Conservation (phyloP, 2,797 vertebrate species). For the Pteronotus mesoamericanus region DNA sequence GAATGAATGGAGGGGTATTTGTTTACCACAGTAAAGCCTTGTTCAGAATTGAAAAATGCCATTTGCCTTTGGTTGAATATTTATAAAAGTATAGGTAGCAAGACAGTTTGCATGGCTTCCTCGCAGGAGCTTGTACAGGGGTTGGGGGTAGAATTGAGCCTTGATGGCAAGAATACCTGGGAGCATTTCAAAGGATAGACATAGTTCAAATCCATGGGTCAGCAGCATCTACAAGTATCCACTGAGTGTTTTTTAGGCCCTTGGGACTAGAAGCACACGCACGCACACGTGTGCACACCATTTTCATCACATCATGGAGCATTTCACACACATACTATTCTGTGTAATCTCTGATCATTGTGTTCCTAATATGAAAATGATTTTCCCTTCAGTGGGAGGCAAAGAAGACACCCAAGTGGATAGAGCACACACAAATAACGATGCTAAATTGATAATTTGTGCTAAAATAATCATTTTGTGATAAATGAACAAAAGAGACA, state of each 20-base stretch:
- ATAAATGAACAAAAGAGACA: background rate
- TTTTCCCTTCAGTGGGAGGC: background rate
- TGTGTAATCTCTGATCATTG: background rate
- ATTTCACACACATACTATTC: background rate
- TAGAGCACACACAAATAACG: background rate
- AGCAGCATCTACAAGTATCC: background rate
- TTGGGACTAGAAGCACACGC: background rate
- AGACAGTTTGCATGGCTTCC: background rate
- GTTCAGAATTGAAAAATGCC: conserved; percentile 39
- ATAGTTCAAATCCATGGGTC: background rate
- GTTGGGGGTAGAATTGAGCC: background rate
- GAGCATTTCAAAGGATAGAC: conserved; percentile 6
- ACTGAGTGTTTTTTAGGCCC: background rate
- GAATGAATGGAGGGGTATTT: conserved; percentile 22
- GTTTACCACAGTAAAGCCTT: background rate
- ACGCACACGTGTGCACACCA: background rate
- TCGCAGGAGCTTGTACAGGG: background rate
- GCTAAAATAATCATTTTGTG: background rate
- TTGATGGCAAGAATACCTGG: background rate
- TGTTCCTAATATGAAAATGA: background rate
- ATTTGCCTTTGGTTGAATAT: conserved; percentile 50
- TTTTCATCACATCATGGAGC: no score
- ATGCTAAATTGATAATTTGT: no score
- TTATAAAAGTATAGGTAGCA: conserved; percentile 1
- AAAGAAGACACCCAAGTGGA: background rate